Conservation (phyloP, 1,140 invertebrate genomes). For the Acromyrmex heyeri region DNA sequence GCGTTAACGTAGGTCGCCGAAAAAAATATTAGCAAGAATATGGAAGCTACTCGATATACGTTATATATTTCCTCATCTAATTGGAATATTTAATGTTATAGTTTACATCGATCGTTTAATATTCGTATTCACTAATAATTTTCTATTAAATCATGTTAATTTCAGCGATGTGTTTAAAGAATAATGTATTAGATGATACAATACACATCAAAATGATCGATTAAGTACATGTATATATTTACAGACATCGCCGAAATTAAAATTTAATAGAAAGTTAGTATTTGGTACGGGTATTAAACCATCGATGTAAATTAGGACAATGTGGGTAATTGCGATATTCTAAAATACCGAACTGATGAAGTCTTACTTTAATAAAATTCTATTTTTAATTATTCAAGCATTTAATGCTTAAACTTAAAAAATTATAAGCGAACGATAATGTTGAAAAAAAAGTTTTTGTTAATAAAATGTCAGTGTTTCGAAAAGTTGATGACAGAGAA, state of each 20-base stretch:
- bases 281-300: no score
- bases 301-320: no score
- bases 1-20: conserved; percentile 55
- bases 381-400: neutral
- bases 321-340: neutral
- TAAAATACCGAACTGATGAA: neutral
- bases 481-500: neutral
- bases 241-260: no score
- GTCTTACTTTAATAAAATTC: neutral
- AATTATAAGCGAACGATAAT: neutral
- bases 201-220: no score
- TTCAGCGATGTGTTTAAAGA: no score
- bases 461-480: neutral
- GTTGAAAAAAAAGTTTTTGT: neutral
- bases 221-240: no score
- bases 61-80: neutral
- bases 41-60: neutral
- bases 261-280: no score
- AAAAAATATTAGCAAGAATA: neutral
- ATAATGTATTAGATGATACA: no score
- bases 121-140: no score
- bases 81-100: neutral
- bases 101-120: no score
- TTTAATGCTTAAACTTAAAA: neutral
- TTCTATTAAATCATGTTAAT: no score